Percentiles rank a stretch among this genome's conserved stretches.
phyloP scores from a whole-genome alignment of 2,888 invertebrate genomes.

The Thereva nobilitata region DNA sequence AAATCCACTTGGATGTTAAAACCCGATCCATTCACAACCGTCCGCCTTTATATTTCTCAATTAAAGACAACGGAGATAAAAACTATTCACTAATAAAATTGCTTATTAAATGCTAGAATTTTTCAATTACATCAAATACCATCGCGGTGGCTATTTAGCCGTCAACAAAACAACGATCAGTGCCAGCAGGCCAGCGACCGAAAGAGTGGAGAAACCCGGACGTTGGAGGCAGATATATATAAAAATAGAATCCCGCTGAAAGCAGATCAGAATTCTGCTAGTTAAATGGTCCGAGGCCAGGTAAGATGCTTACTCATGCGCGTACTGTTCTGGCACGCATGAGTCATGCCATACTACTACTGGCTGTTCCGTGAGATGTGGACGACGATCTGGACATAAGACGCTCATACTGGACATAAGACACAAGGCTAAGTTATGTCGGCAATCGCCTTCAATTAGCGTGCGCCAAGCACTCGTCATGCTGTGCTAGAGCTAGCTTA shows the following conservation, averaged over 20 bases:
- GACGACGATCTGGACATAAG: constrained; percentile 5
- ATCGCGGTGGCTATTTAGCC: constrained; percentile 6
- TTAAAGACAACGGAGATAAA: too few relatives aligned
- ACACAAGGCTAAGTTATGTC: background rate
- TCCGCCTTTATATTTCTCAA: too few relatives aligned
- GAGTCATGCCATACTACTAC: constrained; percentile 3
- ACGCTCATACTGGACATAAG: background rate
- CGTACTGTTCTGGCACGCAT: background rate
- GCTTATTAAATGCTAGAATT: too few relatives aligned
- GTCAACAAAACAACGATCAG: constrained; percentile 27
- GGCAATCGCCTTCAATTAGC: constrained; percentile 5
- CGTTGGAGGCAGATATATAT: constrained; percentile 3
- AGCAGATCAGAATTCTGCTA: constrained; percentile 27
- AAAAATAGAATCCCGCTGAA: constrained; percentile 24
- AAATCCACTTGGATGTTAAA: too few relatives aligned
- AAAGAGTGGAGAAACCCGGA: constrained; percentile 18
- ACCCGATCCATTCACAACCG: too few relatives aligned
- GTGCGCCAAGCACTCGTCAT: background rate
- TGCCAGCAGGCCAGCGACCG: constrained; percentile 26
- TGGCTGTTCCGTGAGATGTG: background rate
- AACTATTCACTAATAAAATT: too few relatives aligned
- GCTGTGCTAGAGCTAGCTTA: constrained; percentile 6
- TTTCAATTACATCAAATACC: background rate
- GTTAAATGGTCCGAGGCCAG: constrained; percentile 18
- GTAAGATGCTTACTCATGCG: constrained; percentile 25